Percentiles rank a stretch among this genome's conserved stretches.
phyloP scores from a whole-genome alignment of 2,797 vertebrate species.

The Setipinna tenuifilis region DNA sequence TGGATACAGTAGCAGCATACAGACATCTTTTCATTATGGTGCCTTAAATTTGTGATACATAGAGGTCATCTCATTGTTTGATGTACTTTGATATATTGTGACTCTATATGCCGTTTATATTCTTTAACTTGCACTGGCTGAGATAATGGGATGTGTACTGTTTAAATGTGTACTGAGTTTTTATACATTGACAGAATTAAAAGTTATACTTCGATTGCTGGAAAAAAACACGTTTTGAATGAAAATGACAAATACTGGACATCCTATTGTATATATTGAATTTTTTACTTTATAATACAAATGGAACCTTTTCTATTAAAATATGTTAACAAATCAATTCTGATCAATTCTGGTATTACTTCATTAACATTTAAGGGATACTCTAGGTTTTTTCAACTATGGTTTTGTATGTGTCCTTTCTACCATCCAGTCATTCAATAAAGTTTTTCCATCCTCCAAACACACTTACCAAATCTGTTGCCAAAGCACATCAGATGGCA shows the following conservation, averaged over 20 bases:
- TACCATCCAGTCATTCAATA: too few species aligned
- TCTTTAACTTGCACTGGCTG: slow-evolving; percentile 10
- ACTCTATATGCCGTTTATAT: slow-evolving; percentile 11
- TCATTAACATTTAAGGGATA: neutral
- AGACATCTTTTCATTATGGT: neutral
- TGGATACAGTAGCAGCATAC: neutral
- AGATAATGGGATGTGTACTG: neutral
- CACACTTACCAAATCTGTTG: too few species aligned
- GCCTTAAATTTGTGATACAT: neutral
- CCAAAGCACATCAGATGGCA: too few species aligned
- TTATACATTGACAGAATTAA: neutral
- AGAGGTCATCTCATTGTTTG: neutral
- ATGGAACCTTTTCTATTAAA: neutral
- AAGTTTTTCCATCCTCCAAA: too few species aligned
- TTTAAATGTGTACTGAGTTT: neutral
- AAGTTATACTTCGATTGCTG: neutral
- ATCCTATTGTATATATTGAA: neutral
- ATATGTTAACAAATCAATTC: neutral
- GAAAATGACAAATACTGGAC: neutral
- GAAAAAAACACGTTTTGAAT: neutral
- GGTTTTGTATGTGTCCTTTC: too few species aligned
- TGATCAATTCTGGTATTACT: neutral
- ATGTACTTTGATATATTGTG: slow-evolving; percentile 3
- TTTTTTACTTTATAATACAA: neutral
- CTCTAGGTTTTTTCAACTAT: too few species aligned